phyloP scores from a whole-genome alignment of 2,113 vertebrate species.

The Misgurnus anguillicaudatus region DNA sequence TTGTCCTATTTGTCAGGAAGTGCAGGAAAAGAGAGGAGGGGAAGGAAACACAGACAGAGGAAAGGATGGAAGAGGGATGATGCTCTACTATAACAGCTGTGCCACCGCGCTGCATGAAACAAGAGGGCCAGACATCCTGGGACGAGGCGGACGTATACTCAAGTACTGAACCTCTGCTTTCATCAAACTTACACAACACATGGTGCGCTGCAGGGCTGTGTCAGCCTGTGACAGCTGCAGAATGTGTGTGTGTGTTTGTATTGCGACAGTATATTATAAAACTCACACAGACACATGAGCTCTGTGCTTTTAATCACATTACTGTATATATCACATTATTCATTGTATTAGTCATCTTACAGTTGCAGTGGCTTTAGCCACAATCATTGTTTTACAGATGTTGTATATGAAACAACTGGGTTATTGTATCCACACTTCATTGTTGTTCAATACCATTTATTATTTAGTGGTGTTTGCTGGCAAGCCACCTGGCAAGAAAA shows the following conservation, averaged over 20 bases:
- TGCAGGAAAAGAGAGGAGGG: conserved; percentile 13
- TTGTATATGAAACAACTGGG: background rate
- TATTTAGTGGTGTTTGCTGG: too few species aligned
- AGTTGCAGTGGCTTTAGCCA: background rate
- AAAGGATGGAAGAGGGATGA: conserved; percentile 10
- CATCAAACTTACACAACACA: conserved; percentile 49
- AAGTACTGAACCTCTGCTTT: conserved; percentile 52
- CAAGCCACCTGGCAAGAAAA: too few species aligned
- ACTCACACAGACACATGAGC: conserved; percentile 18
- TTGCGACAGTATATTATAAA: background rate
- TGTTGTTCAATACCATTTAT: too few species aligned
- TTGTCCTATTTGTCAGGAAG: conserved; percentile 51
- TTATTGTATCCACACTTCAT: background rate
- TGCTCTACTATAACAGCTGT: conserved; percentile 51
- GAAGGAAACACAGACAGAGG: conserved; percentile 20
- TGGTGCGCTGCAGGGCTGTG: conserved; percentile 52
- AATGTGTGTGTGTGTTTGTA: conserved; percentile 27
- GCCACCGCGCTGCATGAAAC: conserved; percentile 31
- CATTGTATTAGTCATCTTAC: conserved; percentile 7
- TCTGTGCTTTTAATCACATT: conserved; percentile 22
- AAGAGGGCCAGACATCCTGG: conserved; percentile 41
- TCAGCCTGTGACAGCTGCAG: conserved; percentile 44
- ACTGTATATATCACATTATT: conserved; percentile 8
- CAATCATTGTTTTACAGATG: background rate
- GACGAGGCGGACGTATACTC: conserved; percentile 38